phyloP scores from a whole-genome alignment of 2,888 invertebrate species.

The Anticlea derivata region DNA sequence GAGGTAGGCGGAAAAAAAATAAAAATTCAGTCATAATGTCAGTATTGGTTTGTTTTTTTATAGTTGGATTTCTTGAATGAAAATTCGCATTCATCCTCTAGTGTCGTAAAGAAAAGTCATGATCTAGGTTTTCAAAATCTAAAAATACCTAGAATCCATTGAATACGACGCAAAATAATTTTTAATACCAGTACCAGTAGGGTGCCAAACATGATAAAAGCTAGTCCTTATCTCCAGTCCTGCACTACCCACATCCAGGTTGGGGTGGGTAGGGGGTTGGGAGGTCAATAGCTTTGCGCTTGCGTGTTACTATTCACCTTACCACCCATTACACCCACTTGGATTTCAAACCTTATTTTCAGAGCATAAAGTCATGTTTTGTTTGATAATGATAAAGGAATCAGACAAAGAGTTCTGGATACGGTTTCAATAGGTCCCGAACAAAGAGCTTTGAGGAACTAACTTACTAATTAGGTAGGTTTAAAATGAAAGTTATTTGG shows the following conservation, averaged over 20 bases:
- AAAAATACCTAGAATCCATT: too few relatives aligned
- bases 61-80: too few relatives aligned
- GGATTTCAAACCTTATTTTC: not conserved
- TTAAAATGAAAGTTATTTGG: slow-evolving; percentile 1
- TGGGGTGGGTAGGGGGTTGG: slow-evolving; percentile 38
- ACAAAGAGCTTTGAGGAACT: slow-evolving; percentile 16
- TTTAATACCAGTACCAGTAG: not conserved
- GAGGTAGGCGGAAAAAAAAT: too few relatives aligned
- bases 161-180: not conserved
- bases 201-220: not conserved
- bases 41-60: too few relatives aligned
- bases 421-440: slow-evolving; percentile 15
- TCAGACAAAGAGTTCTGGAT: slow-evolving; percentile 18
- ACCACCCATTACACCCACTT: slow-evolving; percentile 16
- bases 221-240: slow-evolving; percentile 14
- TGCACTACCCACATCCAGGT: slow-evolving; percentile 13
- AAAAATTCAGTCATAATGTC: too few relatives aligned
- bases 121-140: too few relatives aligned
- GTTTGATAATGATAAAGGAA: slow-evolving; percentile 5
- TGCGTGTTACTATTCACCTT: slow-evolving; percentile 50
- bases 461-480: slow-evolving; percentile 11
- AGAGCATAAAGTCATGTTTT: not conserved
- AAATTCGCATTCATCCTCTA: too few relatives aligned
- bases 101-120: too few relatives aligned
- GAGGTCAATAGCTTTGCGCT: slow-evolving; percentile 68